Evolutionary conservation across 2,888 invertebrate species (phyloP).

Genomic region (Lordiphosa fenestrarum): DNA sequence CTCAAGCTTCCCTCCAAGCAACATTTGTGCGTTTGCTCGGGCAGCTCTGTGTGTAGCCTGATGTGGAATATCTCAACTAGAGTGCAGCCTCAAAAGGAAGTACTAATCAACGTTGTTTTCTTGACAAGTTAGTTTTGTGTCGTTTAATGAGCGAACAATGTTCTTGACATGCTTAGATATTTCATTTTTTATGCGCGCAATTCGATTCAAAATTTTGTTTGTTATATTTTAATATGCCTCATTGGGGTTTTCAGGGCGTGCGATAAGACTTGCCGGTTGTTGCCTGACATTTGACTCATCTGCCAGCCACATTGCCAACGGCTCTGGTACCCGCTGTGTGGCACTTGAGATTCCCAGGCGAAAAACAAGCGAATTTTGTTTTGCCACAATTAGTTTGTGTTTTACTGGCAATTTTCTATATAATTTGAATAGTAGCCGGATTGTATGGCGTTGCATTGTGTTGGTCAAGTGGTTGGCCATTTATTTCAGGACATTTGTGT

Average conservation of each 20-base stretch:
- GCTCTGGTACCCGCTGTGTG: slow-evolving; percentile 26
- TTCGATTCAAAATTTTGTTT: slow-evolving; percentile 64
- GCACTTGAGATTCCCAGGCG: slow-evolving; percentile 67
- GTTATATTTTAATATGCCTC: not conserved
- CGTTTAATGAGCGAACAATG: slow-evolving; percentile 69
- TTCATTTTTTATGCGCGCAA: slow-evolving; percentile 55
- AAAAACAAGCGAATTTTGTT: slow-evolving; percentile 22
- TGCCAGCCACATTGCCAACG: slow-evolving; percentile 61
- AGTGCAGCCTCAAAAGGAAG: slow-evolving; percentile 65
- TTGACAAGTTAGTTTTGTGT: slow-evolving; percentile 55
- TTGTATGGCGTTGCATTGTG: slow-evolving; percentile 43
- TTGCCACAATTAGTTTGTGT: slow-evolving; percentile 63
- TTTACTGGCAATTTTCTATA: slow-evolving; percentile 65
- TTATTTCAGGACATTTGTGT: slow-evolving; percentile 23
- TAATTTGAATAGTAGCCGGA: slow-evolving; percentile 62
- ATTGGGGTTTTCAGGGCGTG: slow-evolving; percentile 36
- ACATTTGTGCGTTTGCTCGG: slow-evolving; percentile 44
- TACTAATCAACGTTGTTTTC: slow-evolving; percentile 64
- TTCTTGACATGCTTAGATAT: slow-evolving; percentile 69
- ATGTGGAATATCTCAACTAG: slow-evolving; percentile 45
- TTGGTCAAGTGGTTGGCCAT: slow-evolving; percentile 49
- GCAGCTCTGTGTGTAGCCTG: slow-evolving; percentile 40
- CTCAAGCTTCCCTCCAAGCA: no score
- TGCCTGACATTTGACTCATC: slow-evolving; percentile 52
- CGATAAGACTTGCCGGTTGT: slow-evolving; percentile 38